Base-by-base conservation (phyloP, 2,888 invertebrate genomes). In the Eristalinus sepulchralis region DNA sequence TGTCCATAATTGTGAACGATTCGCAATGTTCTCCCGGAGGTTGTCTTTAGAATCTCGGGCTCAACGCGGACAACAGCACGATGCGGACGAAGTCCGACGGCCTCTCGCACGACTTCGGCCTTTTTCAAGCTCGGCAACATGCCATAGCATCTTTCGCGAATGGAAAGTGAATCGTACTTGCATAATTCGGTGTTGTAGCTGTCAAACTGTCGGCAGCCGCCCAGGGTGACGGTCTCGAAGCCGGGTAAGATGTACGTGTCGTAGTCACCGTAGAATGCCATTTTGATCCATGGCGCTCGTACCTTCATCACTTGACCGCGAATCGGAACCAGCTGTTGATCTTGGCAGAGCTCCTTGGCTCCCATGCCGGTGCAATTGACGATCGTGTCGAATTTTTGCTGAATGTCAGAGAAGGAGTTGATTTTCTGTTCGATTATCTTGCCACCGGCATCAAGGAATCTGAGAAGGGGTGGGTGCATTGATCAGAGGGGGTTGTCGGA, bases 1-100 rank as follows among this genome's bases (percentile, higher is more conserved):
- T 98, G 98, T 0, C 98, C 98, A 91, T 98, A 98, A 92, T 98
- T 97, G 91, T 99, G 98, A 6, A 98, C 95, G 36, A 98, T 94
- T 94, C 95, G 94, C 0, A 93, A 85, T 88, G 91, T 93, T 88
- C 93, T 91, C 1, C 94, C 94, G 11, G 91, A 87, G 31, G 75
- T 55, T 66, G 89, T 90, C 0, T 88, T 90, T 0, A 93, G 71
- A 3, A 93, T 13, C 90, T 97, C 96, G 0, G 94, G 92, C 90
- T 97, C 97, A 87, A 98, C 95, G 89, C 97, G 93, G 24, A 96
- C 94, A 55, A 95, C 93, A 89, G 94, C 93, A 67, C 98, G 94
- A 90, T 97, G 96, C 0, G 98, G 98, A 83, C 98, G 93, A 63
- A 98, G 92, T 0, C 98, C 98, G 0, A 96, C 97, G 91, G 94